Percentiles rank a stretch among this genome's conserved stretches.
Evolutionary conservation across 2,888 invertebrate species (phyloP).

Genomic region (Xestia xanthographa): DNA sequence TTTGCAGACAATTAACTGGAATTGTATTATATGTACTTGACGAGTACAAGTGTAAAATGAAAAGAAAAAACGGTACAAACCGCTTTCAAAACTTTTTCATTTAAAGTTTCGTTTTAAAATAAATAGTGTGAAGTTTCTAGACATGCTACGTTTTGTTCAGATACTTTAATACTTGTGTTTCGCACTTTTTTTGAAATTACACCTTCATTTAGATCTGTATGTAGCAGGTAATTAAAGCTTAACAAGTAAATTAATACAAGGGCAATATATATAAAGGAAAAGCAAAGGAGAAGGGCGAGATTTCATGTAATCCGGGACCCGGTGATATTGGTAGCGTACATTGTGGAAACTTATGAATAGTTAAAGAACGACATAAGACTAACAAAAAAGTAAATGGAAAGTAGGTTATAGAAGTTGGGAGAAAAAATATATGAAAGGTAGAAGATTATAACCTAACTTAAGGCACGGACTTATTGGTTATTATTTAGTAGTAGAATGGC

Average conservation of each 20-base stretch:
- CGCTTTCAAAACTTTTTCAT: slow-evolving; percentile 62
- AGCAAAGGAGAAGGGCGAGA: too few relatives aligned
- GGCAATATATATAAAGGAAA: slow-evolving; percentile 16
- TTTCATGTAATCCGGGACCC: too few relatives aligned
- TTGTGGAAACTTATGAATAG: too few relatives aligned
- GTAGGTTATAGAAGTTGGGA: too few relatives aligned
- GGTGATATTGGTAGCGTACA: too few relatives aligned
- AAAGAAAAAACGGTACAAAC: slow-evolving; percentile 54
- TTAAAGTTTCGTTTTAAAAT: slow-evolving; percentile 64
- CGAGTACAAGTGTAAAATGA: slow-evolving; percentile 55
- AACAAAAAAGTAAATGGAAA: too few relatives aligned
- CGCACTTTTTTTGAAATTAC: slow-evolving; percentile 12
- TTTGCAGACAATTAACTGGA: slow-evolving; percentile 62
- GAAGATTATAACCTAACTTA: too few relatives aligned
- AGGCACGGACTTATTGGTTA: too few relatives aligned
- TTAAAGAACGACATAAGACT: too few relatives aligned
- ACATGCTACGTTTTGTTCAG: slow-evolving; percentile 43
- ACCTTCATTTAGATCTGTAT: background rate
- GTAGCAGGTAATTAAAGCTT: slow-evolving; percentile 6
- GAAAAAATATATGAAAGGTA: too few relatives aligned
- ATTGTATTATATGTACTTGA: slow-evolving; percentile 51
- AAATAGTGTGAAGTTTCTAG: slow-evolving; percentile 62
- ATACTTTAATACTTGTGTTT: slow-evolving; percentile 27
- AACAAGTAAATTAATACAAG: slow-evolving; percentile 1
- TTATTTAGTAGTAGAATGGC: too few relatives aligned